Evolutionary conservation across 2,888 invertebrate genomes (phyloP).

Genomic region (Argyresthia albistria): DNA sequence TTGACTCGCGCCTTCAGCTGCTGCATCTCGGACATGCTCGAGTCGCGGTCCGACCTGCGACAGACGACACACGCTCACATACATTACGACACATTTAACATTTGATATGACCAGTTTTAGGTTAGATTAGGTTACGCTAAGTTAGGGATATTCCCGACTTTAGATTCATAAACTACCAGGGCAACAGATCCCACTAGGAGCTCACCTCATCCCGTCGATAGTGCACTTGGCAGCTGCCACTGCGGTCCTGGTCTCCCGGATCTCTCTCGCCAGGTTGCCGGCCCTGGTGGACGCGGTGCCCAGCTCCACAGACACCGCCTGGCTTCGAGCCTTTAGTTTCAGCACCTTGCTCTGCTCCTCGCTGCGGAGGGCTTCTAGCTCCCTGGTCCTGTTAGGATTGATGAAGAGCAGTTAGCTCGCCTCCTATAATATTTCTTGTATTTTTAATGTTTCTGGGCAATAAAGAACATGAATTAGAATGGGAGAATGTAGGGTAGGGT

Average conservation of each 20-base stretch:
- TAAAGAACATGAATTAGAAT: slow-evolving; percentile 8
- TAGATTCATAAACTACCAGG: no score
- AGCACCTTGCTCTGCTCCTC: slow-evolving; percentile 89
- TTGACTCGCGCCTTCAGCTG: slow-evolving; percentile 86
- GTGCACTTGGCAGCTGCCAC: slow-evolving; percentile 93
- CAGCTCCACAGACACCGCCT: slow-evolving; percentile 85
- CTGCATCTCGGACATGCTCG: slow-evolving; percentile 89
- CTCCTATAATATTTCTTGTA: no score
- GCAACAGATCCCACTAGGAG: not conserved
- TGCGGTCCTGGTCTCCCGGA: slow-evolving; percentile 73
- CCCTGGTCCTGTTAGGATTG: slow-evolving; percentile 70
- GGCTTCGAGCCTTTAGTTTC: slow-evolving; percentile 89
- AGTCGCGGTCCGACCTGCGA: slow-evolving; percentile 83
- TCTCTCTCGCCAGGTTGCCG: slow-evolving; percentile 41
- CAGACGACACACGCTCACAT: not conserved
- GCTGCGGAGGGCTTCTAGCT: slow-evolving; percentile 88
- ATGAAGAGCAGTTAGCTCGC: not conserved
- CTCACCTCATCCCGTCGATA: slow-evolving; percentile 93
- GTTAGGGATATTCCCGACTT: no score
- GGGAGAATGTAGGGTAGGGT: no score
- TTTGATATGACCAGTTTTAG: no score
- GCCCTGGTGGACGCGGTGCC: slow-evolving; percentile 66
- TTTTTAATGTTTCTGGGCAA: no score
- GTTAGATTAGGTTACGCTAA: no score
- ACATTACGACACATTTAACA: no score